Conservation (phyloP, 2,797 vertebrate genomes). For the Lacerta viridis region DNA sequence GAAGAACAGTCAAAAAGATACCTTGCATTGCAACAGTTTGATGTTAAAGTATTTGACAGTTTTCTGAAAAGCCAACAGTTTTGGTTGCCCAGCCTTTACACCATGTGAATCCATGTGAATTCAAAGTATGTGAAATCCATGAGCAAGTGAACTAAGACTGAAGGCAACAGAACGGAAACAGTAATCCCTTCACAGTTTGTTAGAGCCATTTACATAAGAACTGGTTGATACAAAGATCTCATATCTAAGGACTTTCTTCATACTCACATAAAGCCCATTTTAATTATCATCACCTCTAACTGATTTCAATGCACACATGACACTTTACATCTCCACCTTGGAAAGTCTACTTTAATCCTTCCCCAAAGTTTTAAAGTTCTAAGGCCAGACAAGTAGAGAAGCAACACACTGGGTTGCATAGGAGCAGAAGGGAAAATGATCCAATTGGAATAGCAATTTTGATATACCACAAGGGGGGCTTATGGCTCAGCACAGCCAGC, state of each 20-base stretch:
- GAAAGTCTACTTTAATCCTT: background rate
- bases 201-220: conserved; percentile 64
- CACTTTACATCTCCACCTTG: background rate
- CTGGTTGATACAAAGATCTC: conserved; percentile 53
- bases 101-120: conserved; percentile 72
- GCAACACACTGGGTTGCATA: conserved; percentile 43
- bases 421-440: conserved; percentile 31
- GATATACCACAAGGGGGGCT: conserved; percentile 49
- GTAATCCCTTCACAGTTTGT: conserved; percentile 69
- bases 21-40: conserved; percentile 75
- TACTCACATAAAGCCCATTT: conserved; percentile 26
- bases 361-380: background rate
- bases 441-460: conserved; percentile 48
- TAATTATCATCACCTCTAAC: background rate
- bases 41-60: conserved; percentile 77
- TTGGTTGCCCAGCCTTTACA: conserved; percentile 76
- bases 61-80: conserved; percentile 76
- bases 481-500: conserved; percentile 38
- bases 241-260: conserved; percentile 34
- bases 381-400: conserved; percentile 45
- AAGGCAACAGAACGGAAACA: conserved; percentile 74
- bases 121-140: conserved; percentile 70
- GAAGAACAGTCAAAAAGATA: conserved; percentile 75
- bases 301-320: background rate
- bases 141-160: conserved; percentile 76